phyloP scores from a whole-genome alignment of 2,113 vertebrate genomes.

The Columba livia region DNA sequence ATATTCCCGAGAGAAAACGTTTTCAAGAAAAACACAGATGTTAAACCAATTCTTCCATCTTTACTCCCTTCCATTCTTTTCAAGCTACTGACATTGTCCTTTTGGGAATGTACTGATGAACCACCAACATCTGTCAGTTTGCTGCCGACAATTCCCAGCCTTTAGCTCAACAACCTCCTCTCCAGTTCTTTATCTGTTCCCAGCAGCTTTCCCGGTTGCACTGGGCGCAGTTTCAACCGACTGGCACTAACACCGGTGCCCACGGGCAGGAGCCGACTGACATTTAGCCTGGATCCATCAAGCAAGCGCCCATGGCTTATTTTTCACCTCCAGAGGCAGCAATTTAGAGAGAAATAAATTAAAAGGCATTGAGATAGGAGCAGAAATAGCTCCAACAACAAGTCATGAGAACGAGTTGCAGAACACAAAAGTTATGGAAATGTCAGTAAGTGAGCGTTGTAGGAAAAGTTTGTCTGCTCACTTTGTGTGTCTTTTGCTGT shows the following conservation, averaged over 20 bases:
- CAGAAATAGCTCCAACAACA: neutral
- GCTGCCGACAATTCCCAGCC: conserved; percentile 27
- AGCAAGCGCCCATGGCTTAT: neutral
- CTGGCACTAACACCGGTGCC: neutral
- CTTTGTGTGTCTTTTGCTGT: neutral
- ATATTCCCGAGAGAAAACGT: neutral
- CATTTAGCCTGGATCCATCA: neutral
- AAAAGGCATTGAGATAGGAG: neutral
- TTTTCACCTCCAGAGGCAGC: neutral
- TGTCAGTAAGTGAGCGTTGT: neutral
- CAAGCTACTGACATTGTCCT: conserved; percentile 14
- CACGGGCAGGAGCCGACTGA: neutral
- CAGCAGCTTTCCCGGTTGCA: neutral
- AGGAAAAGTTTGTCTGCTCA: neutral
- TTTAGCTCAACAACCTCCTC: neutral
- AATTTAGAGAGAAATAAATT: neutral
- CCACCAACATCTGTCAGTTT: conserved; percentile 43
- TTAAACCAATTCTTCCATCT: conserved; percentile 29
- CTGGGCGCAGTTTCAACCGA: neutral
- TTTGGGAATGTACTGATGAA: conserved; percentile 38
- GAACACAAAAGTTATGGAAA: neutral
- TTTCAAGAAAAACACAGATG: conserved; percentile 47
- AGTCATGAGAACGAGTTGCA: neutral
- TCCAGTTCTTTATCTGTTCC: neutral
- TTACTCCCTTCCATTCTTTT: neutral